These are phyloP conservation scores for Heteropelma amictum DNA, from an alignment of 2,888 invertebrate genomes.

Conservation along the genomic window DNA sequence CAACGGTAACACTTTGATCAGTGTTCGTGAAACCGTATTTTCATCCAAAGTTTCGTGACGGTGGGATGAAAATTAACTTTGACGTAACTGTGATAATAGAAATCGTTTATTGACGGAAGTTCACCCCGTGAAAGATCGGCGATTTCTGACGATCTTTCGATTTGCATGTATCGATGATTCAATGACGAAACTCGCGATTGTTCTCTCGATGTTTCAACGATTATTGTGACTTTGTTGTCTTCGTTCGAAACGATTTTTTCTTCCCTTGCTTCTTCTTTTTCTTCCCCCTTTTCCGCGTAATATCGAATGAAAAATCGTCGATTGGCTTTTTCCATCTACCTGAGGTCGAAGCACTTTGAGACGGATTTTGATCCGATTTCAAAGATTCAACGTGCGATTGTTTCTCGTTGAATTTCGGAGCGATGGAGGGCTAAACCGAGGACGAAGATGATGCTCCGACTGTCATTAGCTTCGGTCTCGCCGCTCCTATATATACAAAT, in stretches of 20 bases:
- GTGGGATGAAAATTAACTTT: constrained; percentile 44
- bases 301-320: constrained; percentile 21
- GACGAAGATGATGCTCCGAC: no score
- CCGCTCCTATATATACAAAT: no score
- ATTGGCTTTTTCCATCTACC: constrained; percentile 50
- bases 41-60: constrained; percentile 32
- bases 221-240: constrained; percentile 25
- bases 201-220: background rate
- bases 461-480: no score
- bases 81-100: background rate
- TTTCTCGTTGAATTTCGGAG: no score
- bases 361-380: constrained; percentile 7
- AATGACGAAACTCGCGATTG: constrained; percentile 25
- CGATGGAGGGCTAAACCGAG: no score
- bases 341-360: constrained; percentile 28
- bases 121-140: constrained; percentile 16
- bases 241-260: background rate
- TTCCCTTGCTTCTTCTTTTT: background rate
- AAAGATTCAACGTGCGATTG: no score
- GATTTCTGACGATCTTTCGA: constrained; percentile 2
- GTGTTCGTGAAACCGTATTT: constrained; percentile 42
- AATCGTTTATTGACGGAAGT: background rate
- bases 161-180: constrained; percentile 20
- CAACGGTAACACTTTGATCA: background rate
- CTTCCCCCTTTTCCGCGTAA: constrained; percentile 20